These are phyloP conservation scores for Athripsodes cinereus DNA, from an alignment of 2,888 invertebrate genomes.

Conservation along the genomic window DNA sequence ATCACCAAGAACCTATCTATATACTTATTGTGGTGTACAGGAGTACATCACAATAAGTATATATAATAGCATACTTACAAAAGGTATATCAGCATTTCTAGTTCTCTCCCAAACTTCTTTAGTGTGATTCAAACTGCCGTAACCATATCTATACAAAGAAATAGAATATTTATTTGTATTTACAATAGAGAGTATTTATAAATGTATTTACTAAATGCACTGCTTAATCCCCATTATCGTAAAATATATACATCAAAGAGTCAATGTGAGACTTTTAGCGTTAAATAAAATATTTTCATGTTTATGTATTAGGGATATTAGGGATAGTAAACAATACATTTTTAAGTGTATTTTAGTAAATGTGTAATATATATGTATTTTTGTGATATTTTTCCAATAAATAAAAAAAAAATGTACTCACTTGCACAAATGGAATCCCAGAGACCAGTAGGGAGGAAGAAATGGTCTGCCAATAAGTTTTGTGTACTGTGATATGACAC, in stretches of 20 bases:
- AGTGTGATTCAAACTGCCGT: constrained; percentile 59
- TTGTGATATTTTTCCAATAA: no score
- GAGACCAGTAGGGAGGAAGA: constrained; percentile 82
- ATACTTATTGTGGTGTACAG: no score
- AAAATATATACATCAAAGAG: background rate
- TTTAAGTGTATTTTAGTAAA: no score
- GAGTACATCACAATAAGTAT: no score
- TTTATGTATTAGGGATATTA: background rate
- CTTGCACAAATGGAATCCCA: constrained; percentile 84
- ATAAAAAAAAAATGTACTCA: constrained; percentile 32
- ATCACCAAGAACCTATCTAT: no score
- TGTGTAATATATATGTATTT: no score
- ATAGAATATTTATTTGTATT: background rate
- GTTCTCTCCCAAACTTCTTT: constrained; percentile 61
- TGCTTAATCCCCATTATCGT: no score
- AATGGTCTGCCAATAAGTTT: constrained; percentile 66
- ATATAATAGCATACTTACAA: constrained; percentile 54
- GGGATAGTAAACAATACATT: background rate
- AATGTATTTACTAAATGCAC: no score
- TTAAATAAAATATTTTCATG: background rate
- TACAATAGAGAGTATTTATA: no score
- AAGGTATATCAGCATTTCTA: constrained; percentile 68
- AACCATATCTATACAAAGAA: constrained; percentile 52
- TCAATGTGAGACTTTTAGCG: background rate
- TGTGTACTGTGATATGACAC: constrained; percentile 63